phyloP scores from a whole-genome alignment of 1,140 invertebrate species.

The Brachionus calyciflorus region DNA sequence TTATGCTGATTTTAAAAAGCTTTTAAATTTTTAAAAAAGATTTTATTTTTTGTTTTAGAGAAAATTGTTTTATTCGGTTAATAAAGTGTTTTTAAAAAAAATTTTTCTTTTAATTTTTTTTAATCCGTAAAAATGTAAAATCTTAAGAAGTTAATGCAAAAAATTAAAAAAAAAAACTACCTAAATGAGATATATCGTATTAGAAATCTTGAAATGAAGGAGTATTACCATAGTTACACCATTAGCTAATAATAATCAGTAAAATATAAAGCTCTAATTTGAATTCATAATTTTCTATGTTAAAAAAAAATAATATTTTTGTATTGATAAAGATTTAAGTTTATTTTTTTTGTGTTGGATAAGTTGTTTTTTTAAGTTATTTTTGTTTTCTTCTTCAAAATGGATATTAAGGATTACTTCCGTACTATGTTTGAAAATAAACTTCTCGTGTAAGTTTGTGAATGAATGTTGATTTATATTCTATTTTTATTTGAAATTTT shows the following conservation, averaged over 20 bases:
- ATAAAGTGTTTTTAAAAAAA: too few relatives aligned
- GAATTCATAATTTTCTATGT: slow-evolving; percentile 27
- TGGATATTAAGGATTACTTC: slow-evolving; percentile 60
- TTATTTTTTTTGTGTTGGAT: background rate
- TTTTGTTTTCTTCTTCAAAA: background rate
- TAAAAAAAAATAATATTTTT: background rate
- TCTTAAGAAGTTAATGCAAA: background rate
- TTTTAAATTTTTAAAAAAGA: slow-evolving; percentile 37
- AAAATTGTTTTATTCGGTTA: too few relatives aligned
- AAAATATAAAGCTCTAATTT: slow-evolving; percentile 19
- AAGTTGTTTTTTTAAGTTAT: background rate
- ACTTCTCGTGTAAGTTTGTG: slow-evolving; percentile 60
- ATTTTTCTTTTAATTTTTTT: too few relatives aligned
- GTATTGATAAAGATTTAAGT: background rate
- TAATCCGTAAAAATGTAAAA: background rate
- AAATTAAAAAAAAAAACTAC: too few relatives aligned
- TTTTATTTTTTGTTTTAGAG: too few relatives aligned
- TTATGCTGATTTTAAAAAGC: slow-evolving; percentile 10
- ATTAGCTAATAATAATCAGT: slow-evolving; percentile 25
- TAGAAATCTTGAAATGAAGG: slow-evolving; percentile 10
- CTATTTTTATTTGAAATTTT: background rate
- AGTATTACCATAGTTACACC: slow-evolving; percentile 22
- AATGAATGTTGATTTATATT: background rate
- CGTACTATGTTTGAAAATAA: slow-evolving; percentile 60
- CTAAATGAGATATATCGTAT: too few relatives aligned